Evolutionary conservation across 2,797 vertebrate species (phyloP).

Genomic region (Arremon brunneinucha): DNA sequence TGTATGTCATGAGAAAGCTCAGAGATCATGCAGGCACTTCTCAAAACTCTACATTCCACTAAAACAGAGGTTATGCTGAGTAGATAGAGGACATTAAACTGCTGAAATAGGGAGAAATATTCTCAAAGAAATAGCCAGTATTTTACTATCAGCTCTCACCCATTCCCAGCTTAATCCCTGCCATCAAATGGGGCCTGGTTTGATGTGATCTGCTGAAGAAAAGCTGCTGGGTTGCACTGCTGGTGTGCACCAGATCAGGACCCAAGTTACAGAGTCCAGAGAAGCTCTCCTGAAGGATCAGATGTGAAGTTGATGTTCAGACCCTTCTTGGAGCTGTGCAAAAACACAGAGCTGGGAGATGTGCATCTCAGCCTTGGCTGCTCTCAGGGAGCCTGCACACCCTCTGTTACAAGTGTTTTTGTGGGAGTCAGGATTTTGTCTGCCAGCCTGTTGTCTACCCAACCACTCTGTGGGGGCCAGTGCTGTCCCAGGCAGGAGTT

Average conservation of each 20-base stretch:
- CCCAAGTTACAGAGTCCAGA: not conserved
- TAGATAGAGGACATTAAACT: not conserved
- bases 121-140: not conserved
- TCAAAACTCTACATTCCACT: not conserved
- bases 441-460: accelerated
- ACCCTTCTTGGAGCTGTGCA: not conserved
- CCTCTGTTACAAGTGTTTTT: not conserved
- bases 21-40: not conserved
- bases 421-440: not conserved
- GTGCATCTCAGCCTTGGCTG: not conserved
- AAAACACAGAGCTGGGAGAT: not conserved
- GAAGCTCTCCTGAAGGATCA: not conserved
- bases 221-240: not conserved
- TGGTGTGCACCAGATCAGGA: not conserved
- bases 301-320: not conserved
- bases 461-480: not conserved
- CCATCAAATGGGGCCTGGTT: accelerated
- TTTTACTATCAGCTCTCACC: not conserved
- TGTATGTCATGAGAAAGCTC: not conserved
- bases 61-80: not conserved
- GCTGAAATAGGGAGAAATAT: not conserved
- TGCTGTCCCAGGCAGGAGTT: not conserved
- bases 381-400: not conserved
- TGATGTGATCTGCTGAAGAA: not conserved
- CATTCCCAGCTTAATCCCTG: not conserved